phyloP scores from a whole-genome alignment of 1,140 invertebrate species.

The Drosophila serrata region DNA sequence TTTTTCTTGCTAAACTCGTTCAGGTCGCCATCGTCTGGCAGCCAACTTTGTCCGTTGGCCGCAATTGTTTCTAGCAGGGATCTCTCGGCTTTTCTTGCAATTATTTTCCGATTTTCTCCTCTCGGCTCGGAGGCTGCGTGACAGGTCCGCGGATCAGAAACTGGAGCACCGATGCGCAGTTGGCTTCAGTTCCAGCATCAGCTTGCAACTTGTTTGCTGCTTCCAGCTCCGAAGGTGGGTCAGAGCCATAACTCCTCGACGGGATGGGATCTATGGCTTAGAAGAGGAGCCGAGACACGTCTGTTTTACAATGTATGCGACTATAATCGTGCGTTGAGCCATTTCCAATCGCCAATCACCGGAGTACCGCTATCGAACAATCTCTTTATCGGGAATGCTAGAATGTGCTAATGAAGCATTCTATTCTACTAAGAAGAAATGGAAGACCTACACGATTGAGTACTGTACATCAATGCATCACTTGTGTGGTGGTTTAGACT shows the following conservation, averaged over 20 bases:
- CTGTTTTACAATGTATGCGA: constrained; percentile 31
- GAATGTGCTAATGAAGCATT: constrained; percentile 75
- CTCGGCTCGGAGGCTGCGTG: constrained; percentile 63
- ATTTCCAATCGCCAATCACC: constrained; percentile 73
- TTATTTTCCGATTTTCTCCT: constrained; percentile 82
- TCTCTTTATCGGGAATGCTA: constrained; percentile 59
- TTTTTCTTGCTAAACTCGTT: constrained; percentile 74
- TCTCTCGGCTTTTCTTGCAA: constrained; percentile 77
- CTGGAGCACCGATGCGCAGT: constrained; percentile 73
- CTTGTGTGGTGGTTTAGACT: neutral
- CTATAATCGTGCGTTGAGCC: constrained; percentile 57
- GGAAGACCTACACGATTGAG: constrained; percentile 8
- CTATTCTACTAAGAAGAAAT: constrained; percentile 6
- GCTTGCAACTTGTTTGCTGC: constrained; percentile 44
- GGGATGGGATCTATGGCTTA: constrained; percentile 13
- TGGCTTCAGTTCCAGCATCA: constrained; percentile 29
- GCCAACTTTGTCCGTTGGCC: constrained; percentile 47
- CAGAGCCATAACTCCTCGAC: constrained; percentile 76
- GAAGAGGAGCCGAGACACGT: constrained; percentile 12
- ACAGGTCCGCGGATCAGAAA: constrained; percentile 78
- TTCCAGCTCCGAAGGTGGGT: constrained; percentile 75
- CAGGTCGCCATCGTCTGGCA: constrained; percentile 45
- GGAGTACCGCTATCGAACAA: constrained; percentile 77
- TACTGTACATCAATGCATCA: constrained; percentile 6
- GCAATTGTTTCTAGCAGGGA: constrained; percentile 68